phyloP scores from a whole-genome alignment of 2,113 vertebrate species.

The Bufo bufo region DNA sequence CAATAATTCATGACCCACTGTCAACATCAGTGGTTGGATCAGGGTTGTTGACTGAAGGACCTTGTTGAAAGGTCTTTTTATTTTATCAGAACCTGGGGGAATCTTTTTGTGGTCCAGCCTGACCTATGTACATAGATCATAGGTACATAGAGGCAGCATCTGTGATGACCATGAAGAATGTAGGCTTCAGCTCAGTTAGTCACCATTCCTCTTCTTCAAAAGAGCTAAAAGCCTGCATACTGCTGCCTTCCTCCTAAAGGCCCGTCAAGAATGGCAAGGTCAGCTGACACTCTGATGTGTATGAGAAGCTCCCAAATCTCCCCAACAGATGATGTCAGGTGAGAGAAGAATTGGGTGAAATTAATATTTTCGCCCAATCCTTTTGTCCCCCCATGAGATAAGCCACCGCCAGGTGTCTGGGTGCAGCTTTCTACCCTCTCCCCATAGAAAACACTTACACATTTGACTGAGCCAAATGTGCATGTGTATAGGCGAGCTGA shows the following conservation, averaged over 20 bases:
- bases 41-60: background rate
- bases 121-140: background rate
- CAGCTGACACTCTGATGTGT: no score
- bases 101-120: background rate
- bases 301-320: no score
- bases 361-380: no score
- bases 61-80: background rate
- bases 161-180: background rate
- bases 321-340: no score
- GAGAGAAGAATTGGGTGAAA: no score
- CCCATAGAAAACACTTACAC: no score
- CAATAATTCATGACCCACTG: background rate
- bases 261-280: no score
- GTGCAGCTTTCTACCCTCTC: no score
- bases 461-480: no score
- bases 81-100: background rate
- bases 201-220: background rate
- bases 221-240: background rate
- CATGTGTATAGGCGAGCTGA: no score
- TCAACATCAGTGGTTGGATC: background rate
- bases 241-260: background rate
- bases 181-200: background rate
- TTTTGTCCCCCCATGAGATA: no score
- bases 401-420: no score
- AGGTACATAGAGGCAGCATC: background rate